phyloP scores from a whole-genome alignment of 2,797 vertebrate genomes.

The Oophaga sylvatica region DNA sequence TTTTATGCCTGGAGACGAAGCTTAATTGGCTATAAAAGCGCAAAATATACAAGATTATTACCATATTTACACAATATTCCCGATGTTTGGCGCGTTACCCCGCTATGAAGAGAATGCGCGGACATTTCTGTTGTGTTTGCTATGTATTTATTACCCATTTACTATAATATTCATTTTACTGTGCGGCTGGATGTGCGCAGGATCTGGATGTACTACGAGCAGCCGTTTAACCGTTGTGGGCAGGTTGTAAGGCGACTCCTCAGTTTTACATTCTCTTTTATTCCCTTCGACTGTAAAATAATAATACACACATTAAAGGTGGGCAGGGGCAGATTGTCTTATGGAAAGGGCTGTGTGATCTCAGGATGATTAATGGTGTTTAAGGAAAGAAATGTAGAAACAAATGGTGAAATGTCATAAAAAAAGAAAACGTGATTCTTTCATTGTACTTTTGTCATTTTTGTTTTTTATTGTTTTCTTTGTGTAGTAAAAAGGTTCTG shows the following conservation, averaged over 20 bases:
- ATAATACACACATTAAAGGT: conserved; percentile 26
- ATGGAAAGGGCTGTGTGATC: conserved; percentile 1
- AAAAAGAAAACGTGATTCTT: too few relatives aligned
- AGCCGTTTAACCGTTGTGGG: neutral
- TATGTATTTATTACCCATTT: neutral
- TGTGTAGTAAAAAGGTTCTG: too few relatives aligned
- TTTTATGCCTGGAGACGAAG: neutral
- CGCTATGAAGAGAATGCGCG: neutral
- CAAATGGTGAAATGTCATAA: too few relatives aligned
- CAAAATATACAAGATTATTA: conserved; percentile 11
- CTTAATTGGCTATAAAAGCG: conserved; percentile 43
- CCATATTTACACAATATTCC: neutral
- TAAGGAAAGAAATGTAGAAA: neutral
- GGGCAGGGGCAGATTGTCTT: conserved; percentile 12
- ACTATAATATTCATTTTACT: neutral
- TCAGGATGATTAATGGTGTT: conserved; percentile 11
- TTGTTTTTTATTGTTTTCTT: too few relatives aligned
- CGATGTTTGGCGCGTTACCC: neutral
- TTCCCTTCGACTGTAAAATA: conserved; percentile 20
- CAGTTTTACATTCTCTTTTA: conserved; percentile 21
- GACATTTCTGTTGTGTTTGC: neutral
- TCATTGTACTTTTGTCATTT: too few relatives aligned
- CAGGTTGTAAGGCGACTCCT: neutral
- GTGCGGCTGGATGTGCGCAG: neutral
- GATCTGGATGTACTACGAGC: neutral